Base-by-base conservation (phyloP, 1,140 invertebrate species). In the Nymphalis io region DNA sequence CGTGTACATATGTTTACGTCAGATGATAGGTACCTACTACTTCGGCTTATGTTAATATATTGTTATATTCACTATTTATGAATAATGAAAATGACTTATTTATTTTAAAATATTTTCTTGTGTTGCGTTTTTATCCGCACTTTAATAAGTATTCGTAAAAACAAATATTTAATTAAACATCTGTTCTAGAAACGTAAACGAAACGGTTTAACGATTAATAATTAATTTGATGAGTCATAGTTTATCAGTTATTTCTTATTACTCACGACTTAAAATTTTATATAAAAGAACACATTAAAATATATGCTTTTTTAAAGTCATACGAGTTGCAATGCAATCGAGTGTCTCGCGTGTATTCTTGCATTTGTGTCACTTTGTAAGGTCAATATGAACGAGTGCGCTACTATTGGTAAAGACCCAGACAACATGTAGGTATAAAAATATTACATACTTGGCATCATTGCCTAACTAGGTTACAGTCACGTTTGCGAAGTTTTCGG, bases 321-420 rank as follows among this genome's bases (percentile, higher is more conserved):
- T 42, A 61, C 15, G 23, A 59, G 18, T 10, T 18, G 12, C 42
- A 60, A 11, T 60, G n/a, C 18, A 16, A 16, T 27, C 48, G 33
- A 48, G 16, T 57, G 21, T 33, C 67, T 13, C 8, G 53, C 53
- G 20, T 51, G 20, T 20, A 20, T 68, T 65, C 42, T 68, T 18
- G 53, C 53, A 68, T 66, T 64, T 69, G 61, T 69, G 67, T 69
- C 66, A 69, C 21, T 58, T 60, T 15, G 62, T 73, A 69, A 73
- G 72, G 72, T 73, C 72, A 73, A 48, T 59, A 55, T 62, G 10
- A 63, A 60, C 70, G 42, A 61, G 60, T 73, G 68, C 63, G 42
- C 64, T 13, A 44, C 59, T 23, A 27, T 58, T 53, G 62, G 21
- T 58, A 48, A 59, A 66, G 23, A 44, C 60, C 60, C 51, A 71